Evolutionary conservation across 1,140 invertebrate genomes (phyloP), one percentile per base, ranked within the genome.

Genomic region (Brachystomella parvula): DNA sequence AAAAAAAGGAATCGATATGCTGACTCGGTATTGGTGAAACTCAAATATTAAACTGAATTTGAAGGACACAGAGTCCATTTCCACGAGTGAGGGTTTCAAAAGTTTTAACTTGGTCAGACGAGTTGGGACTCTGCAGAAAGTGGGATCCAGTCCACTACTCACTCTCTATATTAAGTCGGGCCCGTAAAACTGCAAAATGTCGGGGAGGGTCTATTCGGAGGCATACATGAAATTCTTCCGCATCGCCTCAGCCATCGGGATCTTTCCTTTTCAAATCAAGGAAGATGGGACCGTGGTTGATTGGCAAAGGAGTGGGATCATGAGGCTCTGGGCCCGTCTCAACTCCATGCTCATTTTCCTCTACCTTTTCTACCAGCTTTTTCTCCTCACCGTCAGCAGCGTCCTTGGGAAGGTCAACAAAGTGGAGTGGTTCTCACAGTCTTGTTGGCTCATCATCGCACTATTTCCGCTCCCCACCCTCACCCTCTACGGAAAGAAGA

Each of bases 361-460:
- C 32, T 73, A 73, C 61, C 64, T 66, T 28, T 60, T 68, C 6
- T 73, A 63, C 67, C 72, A 73, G 57, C 64, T 73, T n/a, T 67
- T 63, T 1, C 71, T 73, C 69, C 66, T 73, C 69, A 73, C 72
- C 15, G 61, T 73, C 17, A 65, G 56, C 21, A 62, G 53, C 3
- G 67, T 73, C 44, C 21, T 73, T 44, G 72, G 72, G 0, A 32
- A 65, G 21, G 72, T 68, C 3, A 61, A 73, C 62, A 71, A 73
- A 56, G 47, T 73, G 1, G 72, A 67, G 24, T 73, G 70, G 70
- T 73, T 73, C 58, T 58, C 63, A 3, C 72, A 73, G 58, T 67
- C 64, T 17, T 71, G 72, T 47, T 73, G 72, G 72, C 68, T 73
- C 61, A 71, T 73, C 63, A 71, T 73, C 66, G 61, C 67, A 26